These are phyloP conservation scores for Pelusios castaneus DNA, from an alignment of 2,113 vertebrate species.

Conservation along the genomic window DNA sequence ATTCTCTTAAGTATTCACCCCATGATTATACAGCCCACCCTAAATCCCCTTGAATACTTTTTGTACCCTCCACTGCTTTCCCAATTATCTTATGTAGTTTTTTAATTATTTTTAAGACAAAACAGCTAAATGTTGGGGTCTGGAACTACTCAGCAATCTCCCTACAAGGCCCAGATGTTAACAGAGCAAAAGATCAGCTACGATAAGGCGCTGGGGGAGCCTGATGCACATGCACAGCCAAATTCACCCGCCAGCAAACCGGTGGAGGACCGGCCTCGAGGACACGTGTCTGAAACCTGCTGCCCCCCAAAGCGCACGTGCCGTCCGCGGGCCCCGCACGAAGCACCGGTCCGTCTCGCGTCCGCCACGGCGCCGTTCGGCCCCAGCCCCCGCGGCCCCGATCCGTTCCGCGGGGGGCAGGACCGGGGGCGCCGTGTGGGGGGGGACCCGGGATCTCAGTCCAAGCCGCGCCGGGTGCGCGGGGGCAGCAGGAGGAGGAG, in stretches of 20 bases:
- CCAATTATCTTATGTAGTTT: not conserved
- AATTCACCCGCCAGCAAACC: not conserved
- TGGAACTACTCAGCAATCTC: not conserved
- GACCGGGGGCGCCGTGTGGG: accelerated
- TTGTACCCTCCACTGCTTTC: not conserved
- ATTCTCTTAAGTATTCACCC: not conserved
- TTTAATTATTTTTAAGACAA: not conserved
- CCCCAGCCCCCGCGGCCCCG: not conserved
- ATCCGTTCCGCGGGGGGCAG: no score
- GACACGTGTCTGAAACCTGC: not conserved
- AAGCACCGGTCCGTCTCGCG: no score
- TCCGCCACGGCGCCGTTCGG: not conserved
- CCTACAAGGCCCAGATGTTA: not conserved
- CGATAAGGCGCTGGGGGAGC: not conserved
- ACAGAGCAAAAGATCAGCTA: not conserved
- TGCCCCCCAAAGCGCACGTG: not conserved
- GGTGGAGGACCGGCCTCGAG: not conserved
- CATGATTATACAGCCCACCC: not conserved
- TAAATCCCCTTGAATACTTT: not conserved
- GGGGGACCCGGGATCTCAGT: not conserved
- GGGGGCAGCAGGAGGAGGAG: not conserved
- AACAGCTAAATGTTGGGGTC: not conserved
- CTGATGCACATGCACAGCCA: not conserved
- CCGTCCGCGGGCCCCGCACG: not conserved
- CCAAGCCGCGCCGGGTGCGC: not conserved